Percentiles rank a stretch among this genome's conserved stretches.
These are phyloP conservation scores for Caenorhabditis sulstoni DNA, from an alignment of 2,888 invertebrate species.

Conservation along the genomic window DNA sequence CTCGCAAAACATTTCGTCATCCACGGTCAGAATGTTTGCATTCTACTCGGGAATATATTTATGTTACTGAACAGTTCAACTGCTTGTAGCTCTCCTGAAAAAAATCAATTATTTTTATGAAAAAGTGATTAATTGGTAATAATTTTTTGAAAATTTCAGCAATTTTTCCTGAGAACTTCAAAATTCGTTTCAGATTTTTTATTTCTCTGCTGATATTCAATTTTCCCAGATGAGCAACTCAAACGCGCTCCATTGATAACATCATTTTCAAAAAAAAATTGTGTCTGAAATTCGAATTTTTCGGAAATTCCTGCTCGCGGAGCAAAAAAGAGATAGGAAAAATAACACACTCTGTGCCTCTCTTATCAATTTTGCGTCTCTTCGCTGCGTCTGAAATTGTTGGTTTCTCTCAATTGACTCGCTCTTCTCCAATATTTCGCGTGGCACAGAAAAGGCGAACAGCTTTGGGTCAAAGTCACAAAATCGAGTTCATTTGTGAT, in stretches of 20 bases:
- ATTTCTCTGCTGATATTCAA: neutral
- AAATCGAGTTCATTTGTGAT: slow-evolving; percentile 40
- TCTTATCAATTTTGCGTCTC: slow-evolving; percentile 73
- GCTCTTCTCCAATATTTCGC: slow-evolving; percentile 14
- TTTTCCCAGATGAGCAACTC: neutral
- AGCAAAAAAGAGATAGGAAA: no score
- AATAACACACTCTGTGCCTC: slow-evolving; percentile 46
- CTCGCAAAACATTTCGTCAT: slow-evolving; percentile 10
- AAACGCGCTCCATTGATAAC: neutral
- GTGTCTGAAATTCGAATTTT: neutral
- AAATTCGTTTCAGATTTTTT: neutral
- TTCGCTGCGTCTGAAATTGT: slow-evolving; percentile 25
- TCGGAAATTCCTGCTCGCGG: no score
- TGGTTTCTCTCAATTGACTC: slow-evolving; percentile 13
- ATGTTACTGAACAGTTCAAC: no score
- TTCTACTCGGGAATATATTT: no score
- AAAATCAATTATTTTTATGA: no score
- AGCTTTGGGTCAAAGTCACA: slow-evolving; percentile 5
- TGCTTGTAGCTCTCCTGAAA: no score
- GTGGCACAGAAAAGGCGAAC: slow-evolving; percentile 2
- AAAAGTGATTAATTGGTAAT: no score
- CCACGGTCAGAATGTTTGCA: neutral
- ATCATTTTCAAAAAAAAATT: neutral
- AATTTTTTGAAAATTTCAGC: no score
- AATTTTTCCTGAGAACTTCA: no score